Evolutionary conservation across 2,113 vertebrate genomes (phyloP).

Genomic region (Chrysochloris asiatica): DNA sequence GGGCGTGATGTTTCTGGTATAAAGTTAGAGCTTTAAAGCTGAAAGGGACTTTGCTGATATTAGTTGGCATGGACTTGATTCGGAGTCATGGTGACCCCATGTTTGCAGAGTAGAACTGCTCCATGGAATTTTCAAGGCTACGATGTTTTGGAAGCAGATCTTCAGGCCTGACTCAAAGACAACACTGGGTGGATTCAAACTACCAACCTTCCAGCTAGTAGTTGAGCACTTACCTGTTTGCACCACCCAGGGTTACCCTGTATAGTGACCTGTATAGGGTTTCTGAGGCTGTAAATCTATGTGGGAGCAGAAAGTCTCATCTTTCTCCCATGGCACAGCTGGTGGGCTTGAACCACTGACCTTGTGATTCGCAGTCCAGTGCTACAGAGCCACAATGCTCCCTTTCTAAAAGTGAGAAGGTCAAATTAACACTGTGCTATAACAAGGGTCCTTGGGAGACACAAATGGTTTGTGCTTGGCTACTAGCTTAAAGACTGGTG

Average conservation of each 20-base stretch:
- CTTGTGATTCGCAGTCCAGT: no score
- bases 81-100: not conserved
- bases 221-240: no score
- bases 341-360: no score
- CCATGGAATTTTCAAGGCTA: not conserved
- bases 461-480: not conserved
- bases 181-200: no score
- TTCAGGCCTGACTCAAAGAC: not conserved
- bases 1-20: not conserved
- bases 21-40: not conserved
- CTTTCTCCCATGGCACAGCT: no score
- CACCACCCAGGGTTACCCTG: no score
- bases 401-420: conserved; percentile 33
- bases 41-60: not conserved
- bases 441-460: not conserved
- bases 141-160: not conserved
- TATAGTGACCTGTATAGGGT: no score
- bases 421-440: not conserved
- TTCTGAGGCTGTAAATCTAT: no score
- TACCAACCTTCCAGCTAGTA: not conserved
- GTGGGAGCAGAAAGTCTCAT: no score
- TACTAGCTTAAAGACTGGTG: not conserved
- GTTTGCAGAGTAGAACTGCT: no score
- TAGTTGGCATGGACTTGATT: not conserved
- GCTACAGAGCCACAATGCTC: no score